Conservation (phyloP, 2,113 vertebrate species). For the Anthoscopus minutus region DNA sequence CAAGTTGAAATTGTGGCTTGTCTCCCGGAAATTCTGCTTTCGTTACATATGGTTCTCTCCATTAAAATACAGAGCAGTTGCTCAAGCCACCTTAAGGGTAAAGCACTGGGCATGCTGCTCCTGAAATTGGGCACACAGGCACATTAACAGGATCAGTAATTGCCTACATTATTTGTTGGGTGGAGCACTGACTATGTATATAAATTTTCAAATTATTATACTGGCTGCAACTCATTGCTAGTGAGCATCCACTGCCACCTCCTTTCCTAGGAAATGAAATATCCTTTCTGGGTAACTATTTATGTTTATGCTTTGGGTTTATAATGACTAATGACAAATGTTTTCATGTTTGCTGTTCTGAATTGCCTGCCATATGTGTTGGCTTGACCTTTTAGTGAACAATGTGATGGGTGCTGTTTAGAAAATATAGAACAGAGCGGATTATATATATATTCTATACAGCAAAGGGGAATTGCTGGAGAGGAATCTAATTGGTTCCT, state of each 20-base stretch:
- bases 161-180: neutral
- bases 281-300: constrained; percentile 13
- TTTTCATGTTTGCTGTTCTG: neutral
- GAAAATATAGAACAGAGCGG: neutral
- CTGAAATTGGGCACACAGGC: neutral
- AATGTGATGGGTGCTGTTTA: neutral
- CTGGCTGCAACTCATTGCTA: neutral
- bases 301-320: neutral
- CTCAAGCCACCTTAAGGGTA: neutral
- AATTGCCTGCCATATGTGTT: neutral
- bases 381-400: neutral
- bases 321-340: neutral
- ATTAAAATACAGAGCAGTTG: neutral
- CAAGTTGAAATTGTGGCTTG: neutral
- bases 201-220: constrained; percentile 16
- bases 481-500: neutral
- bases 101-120: neutral
- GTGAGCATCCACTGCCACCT: neutral
- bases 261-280: neutral
- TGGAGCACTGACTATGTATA: neutral
- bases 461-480: neutral
- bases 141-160: neutral
- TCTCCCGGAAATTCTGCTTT: neutral
- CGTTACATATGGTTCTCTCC: neutral
- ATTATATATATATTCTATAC: neutral